phyloP scores from a whole-genome alignment of 2,113 vertebrate genomes.

The Daphoenositta chrysoptera region DNA sequence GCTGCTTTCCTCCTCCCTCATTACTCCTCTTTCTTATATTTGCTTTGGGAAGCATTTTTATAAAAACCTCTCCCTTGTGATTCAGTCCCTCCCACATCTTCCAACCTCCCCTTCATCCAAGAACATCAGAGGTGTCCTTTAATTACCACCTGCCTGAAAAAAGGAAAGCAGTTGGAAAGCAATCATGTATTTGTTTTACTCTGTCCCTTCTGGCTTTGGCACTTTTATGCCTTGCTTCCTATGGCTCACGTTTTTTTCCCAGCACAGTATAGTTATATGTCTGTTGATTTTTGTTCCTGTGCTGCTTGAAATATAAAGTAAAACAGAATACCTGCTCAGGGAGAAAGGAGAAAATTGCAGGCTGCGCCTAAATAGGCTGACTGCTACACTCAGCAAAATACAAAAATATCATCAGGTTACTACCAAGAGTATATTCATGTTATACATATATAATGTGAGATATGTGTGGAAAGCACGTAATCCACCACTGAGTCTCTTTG shows the following conservation, averaged over 20 bases:
- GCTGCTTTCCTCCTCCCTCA: neutral
- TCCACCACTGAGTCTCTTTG: neutral
- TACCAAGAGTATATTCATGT: neutral
- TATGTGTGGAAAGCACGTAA: neutral
- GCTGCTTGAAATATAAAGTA: neutral
- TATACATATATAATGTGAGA: no score
- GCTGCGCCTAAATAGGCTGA: neutral
- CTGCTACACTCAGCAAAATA: neutral
- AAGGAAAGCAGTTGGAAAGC: conserved; percentile 13
- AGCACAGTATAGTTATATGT: neutral
- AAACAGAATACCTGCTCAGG: neutral
- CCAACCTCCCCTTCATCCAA: neutral
- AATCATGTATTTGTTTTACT: neutral
- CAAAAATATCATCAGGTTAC: neutral
- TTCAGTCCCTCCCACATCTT: conserved; percentile 8
- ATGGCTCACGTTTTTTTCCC: neutral
- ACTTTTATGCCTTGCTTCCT: neutral
- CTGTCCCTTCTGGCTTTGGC: neutral
- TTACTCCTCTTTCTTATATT: neutral
- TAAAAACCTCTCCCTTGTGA: neutral
- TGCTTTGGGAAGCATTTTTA: neutral
- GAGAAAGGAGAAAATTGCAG: neutral
- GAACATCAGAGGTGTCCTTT: neutral
- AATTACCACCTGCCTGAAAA: conserved; percentile 10
- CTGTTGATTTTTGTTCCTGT: neutral